Base-by-base conservation (phyloP, 2,797 vertebrate genomes). In the Discoglossus pictus region DNA sequence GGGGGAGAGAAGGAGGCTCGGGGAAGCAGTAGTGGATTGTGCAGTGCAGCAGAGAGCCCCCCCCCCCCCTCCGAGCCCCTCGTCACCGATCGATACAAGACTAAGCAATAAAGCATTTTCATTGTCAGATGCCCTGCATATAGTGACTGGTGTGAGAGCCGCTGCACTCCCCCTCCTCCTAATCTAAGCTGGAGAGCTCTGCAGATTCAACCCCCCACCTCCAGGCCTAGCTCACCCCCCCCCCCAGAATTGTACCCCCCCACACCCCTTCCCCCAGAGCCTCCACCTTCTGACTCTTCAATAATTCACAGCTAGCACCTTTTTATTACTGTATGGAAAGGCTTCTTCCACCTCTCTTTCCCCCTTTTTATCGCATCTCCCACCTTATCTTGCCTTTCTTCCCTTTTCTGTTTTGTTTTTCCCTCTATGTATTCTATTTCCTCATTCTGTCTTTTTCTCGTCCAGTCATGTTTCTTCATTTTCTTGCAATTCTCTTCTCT, bases 71-170 rank as follows among this genome's bases (percentile, higher is more conserved):
- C 75, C 74, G 84, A 82, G 86, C 91, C 90, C 82, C 78, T 74
- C 74, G 76, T 76, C 76, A 91, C 90, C 91, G 88, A 93, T 93
- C 92, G 92, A 93, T 94, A 93, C 91, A 91, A 91, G 91, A 92
- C 90, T 82, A 90, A 93, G 92, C 93, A 93, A 93, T 94, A 94
- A 94, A 94, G 91, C 92, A 93, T 94, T 93, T 92, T 92, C 90
- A 91, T 92, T 94, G 93, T 93, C 93, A 94, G 92, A 91, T 93
- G 92, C 90, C 90, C 92, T 93, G 93, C 92, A 93, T 93, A 93
- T 91, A 91, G 91, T 92, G 83, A 80, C 81, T 84, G 82, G 90
- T 87, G 84, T 85, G 90, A 88, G 88, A 77, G 76, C 74, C 59
- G 75, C 75, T 68, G 73, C 75, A 62, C 72, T 65, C 23, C 78